Evolutionary conservation across 2,888 invertebrate species (phyloP).

Genomic region (Chesias legatella): DNA sequence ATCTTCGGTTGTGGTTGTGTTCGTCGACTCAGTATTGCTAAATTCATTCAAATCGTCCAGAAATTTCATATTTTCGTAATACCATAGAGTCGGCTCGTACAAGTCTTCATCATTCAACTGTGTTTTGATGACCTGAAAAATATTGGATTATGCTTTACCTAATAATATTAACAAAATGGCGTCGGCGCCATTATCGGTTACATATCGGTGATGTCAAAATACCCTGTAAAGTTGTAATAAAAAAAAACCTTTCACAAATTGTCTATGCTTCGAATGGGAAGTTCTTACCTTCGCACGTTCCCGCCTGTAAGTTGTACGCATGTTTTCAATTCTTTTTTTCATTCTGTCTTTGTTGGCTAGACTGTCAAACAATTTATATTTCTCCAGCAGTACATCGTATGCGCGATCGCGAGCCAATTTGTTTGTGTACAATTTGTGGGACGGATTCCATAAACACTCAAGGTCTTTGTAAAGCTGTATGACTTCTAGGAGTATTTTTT

Average conservation of each 20-base stretch:
- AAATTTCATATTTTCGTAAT: slow-evolving; percentile 29
- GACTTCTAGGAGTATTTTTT: background rate
- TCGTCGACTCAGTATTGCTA: background rate
- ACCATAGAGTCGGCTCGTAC: slow-evolving; percentile 33
- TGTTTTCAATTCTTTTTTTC: slow-evolving; percentile 35
- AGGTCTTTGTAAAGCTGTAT: slow-evolving; percentile 8
- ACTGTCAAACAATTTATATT: slow-evolving; percentile 8
- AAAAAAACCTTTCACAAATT: too few relatives aligned
- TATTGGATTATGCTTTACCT: too few relatives aligned
- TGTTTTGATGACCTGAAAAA: slow-evolving; percentile 17
- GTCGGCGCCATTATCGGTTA: too few relatives aligned
- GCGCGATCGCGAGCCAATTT: slow-evolving; percentile 12
- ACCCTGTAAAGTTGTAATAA: too few relatives aligned
- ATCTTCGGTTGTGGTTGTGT: background rate
- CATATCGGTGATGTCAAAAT: too few relatives aligned
- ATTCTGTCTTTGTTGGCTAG: slow-evolving; percentile 8
- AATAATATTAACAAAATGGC: too few relatives aligned
- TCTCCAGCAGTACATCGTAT: slow-evolving; percentile 2
- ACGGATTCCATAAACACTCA: slow-evolving; percentile 30
- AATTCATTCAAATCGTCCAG: slow-evolving; percentile 2
- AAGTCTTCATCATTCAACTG: slow-evolving; percentile 2
- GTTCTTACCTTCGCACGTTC: slow-evolving; percentile 32
- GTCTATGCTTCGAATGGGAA: too few relatives aligned
- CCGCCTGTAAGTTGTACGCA: slow-evolving; percentile 33
- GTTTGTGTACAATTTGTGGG: slow-evolving; percentile 24